Conservation (phyloP, 2,113 vertebrate species). For the Solea solea region DNA sequence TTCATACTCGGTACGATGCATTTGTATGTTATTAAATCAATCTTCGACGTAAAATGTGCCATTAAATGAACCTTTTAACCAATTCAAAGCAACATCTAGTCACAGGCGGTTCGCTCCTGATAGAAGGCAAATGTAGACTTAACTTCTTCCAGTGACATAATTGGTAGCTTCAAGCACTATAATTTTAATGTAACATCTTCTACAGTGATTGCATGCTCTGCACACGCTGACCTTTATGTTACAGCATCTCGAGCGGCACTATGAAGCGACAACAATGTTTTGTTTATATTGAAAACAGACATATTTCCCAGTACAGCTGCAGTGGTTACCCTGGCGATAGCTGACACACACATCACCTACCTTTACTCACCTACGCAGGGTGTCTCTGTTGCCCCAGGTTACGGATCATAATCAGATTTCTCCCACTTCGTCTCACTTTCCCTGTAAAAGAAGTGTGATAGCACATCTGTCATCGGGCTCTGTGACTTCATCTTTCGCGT, state of each 20-base stretch:
- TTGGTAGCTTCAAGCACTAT: background rate
- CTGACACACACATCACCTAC: slow-evolving; percentile 30
- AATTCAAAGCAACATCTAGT: too few species aligned
- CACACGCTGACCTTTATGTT: background rate
- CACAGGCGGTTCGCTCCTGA: background rate
- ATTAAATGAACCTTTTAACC: too few species aligned
- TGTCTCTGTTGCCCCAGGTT: slow-evolving; percentile 62
- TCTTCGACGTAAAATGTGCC: too few species aligned
- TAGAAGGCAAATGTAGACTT: background rate
- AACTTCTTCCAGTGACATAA: slow-evolving; percentile 1
- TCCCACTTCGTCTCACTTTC: slow-evolving; percentile 51
- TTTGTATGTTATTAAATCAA: background rate
- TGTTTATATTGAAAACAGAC: slow-evolving; percentile 20
- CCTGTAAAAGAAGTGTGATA: slow-evolving; percentile 38
- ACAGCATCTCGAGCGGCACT: background rate
- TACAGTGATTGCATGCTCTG: background rate
- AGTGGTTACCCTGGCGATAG: slow-evolving; percentile 58
- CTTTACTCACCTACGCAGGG: slow-evolving; percentile 41
- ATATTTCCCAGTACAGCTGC: slow-evolving; percentile 28
- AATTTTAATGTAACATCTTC: slow-evolving; percentile 3
- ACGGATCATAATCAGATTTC: slow-evolving; percentile 61
- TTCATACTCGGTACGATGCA: slow-evolving; percentile 90
- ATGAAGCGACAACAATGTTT: slow-evolving; percentile 22
- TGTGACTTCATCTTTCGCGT: slow-evolving; percentile 8
- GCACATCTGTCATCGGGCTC: slow-evolving; percentile 45